Conservation (phyloP, 2,113 vertebrate species). For the Leptodactylus fuscus region DNA sequence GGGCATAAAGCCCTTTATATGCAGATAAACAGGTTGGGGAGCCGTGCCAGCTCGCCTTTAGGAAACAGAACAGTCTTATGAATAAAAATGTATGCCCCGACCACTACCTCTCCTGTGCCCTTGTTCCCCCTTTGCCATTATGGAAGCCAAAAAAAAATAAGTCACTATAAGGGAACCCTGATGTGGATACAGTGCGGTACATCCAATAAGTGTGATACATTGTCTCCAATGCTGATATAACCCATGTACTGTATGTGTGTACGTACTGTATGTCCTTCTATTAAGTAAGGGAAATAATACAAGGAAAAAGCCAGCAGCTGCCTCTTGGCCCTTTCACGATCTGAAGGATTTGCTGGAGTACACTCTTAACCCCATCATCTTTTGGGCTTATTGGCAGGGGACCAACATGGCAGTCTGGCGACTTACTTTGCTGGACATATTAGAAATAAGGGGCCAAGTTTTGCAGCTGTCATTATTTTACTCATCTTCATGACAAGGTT, state of each 20-base stretch:
- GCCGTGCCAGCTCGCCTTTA: not conserved
- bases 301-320: conserved; percentile 12
- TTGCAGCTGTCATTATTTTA: not conserved
- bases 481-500: not conserved
- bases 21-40: not conserved
- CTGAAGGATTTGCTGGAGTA: conserved; percentile 28
- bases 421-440: not conserved
- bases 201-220: not conserved
- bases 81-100: not conserved
- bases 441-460: not conserved
- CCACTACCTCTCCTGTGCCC: too few species aligned
- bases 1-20: not conserved
- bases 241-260: not conserved
- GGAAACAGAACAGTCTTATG: not conserved
- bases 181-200: not conserved
- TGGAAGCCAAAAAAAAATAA: too few species aligned
- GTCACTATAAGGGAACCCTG: not conserved
- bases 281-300: conserved; percentile 20
- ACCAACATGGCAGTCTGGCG: conserved; percentile 10
- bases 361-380: conserved; percentile 27
- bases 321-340: conserved; percentile 10
- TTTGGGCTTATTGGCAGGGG: conserved; percentile 10
- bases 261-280: not conserved
- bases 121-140: not conserved
- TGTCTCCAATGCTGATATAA: not conserved